Evolutionary conservation across 2,113 vertebrate species (phyloP).

Genomic region (Mellivora capensis): DNA sequence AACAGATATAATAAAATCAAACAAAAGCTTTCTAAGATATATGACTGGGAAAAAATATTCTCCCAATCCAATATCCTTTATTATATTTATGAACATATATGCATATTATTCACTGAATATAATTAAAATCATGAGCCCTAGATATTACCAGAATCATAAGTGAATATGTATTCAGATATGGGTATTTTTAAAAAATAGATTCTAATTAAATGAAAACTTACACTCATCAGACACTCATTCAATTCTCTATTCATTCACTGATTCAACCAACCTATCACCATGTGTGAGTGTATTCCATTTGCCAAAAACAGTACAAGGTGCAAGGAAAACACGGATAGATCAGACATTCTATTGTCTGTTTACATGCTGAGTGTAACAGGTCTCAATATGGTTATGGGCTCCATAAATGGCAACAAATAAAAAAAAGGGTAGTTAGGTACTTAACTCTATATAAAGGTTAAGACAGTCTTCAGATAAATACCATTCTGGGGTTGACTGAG

Average conservation of each 20-base stretch:
- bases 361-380: neutral
- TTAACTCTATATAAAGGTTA: neutral
- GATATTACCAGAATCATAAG: neutral
- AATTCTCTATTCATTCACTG: neutral
- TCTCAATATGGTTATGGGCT: neutral
- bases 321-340: neutral
- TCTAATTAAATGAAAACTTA: slow-evolving; percentile 3
- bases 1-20: neutral
- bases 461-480: neutral
- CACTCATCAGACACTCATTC: neutral
- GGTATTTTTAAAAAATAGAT: neutral
- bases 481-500: neutral
- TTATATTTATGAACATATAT: neutral
- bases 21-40: neutral
- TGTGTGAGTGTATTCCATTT: neutral
- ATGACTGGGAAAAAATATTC: neutral
- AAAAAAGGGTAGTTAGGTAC: neutral
- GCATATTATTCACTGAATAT: neutral
- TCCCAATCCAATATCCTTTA: neutral
- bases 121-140: slow-evolving; percentile 19
- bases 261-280: neutral
- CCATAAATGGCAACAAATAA: neutral
- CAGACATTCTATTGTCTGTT: neutral
- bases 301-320: neutral
- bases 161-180: neutral